These are phyloP conservation scores for Sebastes melanostomus DNA, from an alignment of 2,797 vertebrate species.

Conservation along the genomic window DNA sequence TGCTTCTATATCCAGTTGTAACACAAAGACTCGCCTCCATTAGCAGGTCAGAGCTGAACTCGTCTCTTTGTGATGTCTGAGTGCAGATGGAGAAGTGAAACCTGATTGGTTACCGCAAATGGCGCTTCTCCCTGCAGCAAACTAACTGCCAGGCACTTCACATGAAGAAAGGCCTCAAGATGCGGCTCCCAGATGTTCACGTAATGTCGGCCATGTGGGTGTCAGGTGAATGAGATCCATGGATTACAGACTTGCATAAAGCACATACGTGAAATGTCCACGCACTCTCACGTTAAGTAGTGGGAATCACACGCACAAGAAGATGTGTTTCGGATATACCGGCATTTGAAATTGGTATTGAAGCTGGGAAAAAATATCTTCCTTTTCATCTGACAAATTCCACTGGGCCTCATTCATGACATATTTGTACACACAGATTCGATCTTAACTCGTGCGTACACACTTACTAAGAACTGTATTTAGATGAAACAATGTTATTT, in stretches of 20 bases:
- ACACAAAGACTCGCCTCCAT: constrained; percentile 37
- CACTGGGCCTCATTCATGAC: not conserved
- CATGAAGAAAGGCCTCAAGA: constrained; percentile 76
- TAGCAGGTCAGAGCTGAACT: constrained; percentile 60
- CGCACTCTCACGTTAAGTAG: not conserved
- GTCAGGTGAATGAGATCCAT: constrained; percentile 73
- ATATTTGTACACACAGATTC: not conserved
- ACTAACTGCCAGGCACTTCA: constrained; percentile 77
- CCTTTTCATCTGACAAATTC: not conserved
- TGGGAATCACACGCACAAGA: not conserved
- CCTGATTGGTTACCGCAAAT: constrained; percentile 73
- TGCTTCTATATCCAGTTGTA: constrained; percentile 12
- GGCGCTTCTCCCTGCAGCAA: constrained; percentile 65
- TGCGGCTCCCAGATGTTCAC: constrained; percentile 78
- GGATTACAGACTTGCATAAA: constrained; percentile 58
- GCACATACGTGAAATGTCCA: constrained; percentile 41
- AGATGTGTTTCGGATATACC: not conserved
- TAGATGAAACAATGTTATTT: not conserved
- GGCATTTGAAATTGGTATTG: not conserved
- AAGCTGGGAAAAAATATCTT: not conserved
- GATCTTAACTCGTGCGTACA: not conserved
- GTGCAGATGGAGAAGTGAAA: constrained; percentile 73
- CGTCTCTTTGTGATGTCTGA: constrained; percentile 50
- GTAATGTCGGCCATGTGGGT: constrained; percentile 74
- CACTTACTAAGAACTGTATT: not conserved